A percentile compares a stretch with the other conserved stretches of the same genome.
These are phyloP conservation scores for Rattus rattus DNA, from an alignment of 2,113 vertebrate genomes.

Conservation along the genomic window DNA sequence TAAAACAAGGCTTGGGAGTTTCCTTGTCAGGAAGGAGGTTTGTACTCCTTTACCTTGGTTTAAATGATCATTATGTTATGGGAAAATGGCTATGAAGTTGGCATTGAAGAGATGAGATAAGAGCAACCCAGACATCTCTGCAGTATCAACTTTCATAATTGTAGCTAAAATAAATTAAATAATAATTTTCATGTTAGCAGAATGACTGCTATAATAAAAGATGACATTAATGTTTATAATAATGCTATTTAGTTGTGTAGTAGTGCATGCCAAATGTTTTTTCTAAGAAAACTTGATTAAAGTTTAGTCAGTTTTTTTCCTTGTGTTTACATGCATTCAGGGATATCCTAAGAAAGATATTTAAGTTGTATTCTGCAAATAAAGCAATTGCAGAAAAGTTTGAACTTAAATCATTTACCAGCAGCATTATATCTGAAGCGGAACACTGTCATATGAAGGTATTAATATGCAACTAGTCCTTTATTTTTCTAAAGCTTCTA, in stretches of 20 bases:
- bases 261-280: background rate
- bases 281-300: background rate
- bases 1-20: background rate
- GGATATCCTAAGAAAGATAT: background rate
- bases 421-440: background rate
- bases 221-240: background rate
- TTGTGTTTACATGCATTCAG: background rate
- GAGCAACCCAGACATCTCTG: background rate
- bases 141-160: background rate
- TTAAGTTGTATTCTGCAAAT: background rate
- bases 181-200: background rate
- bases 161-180: background rate
- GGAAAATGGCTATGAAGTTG: slow-evolving; percentile 4
- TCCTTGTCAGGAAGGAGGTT: background rate
- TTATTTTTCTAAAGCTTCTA: background rate
- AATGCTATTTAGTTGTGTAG: background rate
- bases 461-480: background rate
- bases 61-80: background rate
- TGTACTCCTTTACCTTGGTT: background rate
- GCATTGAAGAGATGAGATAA: background rate
- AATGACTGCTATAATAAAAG: background rate
- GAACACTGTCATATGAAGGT: background rate
- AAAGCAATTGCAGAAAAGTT: background rate
- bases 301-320: background rate
- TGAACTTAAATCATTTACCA: background rate